phyloP scores from a whole-genome alignment of 2,797 vertebrate species.

The Vultur gryphus region DNA sequence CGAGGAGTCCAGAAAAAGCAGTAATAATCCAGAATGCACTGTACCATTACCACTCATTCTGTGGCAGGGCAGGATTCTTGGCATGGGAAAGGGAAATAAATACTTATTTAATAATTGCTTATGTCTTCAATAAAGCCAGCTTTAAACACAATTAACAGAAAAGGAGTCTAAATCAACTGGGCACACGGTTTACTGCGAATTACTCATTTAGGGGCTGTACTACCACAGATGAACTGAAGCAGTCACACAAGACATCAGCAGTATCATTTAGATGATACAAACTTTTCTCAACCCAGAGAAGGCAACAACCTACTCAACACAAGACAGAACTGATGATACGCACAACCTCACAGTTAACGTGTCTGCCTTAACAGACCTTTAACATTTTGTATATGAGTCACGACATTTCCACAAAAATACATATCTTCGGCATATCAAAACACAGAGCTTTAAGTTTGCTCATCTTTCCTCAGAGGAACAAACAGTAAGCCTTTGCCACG shows the following conservation, averaged over 20 bases:
- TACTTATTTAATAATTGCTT: neutral
- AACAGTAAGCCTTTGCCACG: neutral
- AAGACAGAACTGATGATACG: neutral
- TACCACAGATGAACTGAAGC: neutral
- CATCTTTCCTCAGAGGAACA: neutral
- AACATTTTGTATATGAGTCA: neutral
- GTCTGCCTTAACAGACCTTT: neutral
- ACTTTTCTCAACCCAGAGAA: neutral
- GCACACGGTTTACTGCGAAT: neutral
- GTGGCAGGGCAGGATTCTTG: neutral
- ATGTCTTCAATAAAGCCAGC: neutral
- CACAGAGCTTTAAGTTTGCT: neutral
- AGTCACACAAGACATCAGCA: neutral
- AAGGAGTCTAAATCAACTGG: neutral
- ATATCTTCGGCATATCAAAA: neutral
- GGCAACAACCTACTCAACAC: neutral
- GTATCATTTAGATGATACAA: neutral
- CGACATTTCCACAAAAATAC: neutral
- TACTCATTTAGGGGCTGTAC: neutral
- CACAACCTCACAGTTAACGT: neutral
- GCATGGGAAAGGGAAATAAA: neutral
- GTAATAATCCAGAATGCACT: fast-evolving
- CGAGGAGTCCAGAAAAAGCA: neutral
- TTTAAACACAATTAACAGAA: neutral
- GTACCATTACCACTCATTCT: neutral